A percentile compares a stretch with the other conserved stretches of the same genome.
These are phyloP conservation scores for Gallinago paraguaiae DNA, from an alignment of 2,113 vertebrate species.

Conservation along the genomic window DNA sequence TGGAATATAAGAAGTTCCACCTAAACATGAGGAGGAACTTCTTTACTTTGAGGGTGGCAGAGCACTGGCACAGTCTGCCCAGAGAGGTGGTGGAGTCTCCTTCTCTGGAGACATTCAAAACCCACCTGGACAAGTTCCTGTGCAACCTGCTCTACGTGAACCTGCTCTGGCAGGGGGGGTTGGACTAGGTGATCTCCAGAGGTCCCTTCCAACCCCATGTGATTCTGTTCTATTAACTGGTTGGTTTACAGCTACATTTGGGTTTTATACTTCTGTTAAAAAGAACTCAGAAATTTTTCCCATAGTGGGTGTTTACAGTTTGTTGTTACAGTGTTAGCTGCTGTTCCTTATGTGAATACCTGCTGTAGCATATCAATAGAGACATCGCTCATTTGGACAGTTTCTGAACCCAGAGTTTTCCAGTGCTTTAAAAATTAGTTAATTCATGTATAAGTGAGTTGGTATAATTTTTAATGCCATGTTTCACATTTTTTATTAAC, in stretches of 20 bases:
- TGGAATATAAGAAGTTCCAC: too few relatives aligned
- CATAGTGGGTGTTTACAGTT: background rate
- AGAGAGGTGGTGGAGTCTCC: too few relatives aligned
- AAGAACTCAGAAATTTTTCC: background rate
- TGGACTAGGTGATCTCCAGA: too few relatives aligned
- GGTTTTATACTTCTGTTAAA: background rate
- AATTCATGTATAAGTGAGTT: background rate
- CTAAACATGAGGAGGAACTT: too few relatives aligned
- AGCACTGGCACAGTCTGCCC: too few relatives aligned
- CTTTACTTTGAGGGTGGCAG: too few relatives aligned
- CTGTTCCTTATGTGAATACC: background rate
- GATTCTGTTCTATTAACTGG: background rate
- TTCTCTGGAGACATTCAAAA: too few relatives aligned
- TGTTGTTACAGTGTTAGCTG: background rate
- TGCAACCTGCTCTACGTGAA: too few relatives aligned
- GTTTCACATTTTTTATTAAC: background rate
- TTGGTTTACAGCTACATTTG: background rate
- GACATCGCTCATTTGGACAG: background rate
- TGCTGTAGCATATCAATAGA: background rate
- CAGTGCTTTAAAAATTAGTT: background rate
- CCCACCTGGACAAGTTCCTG: too few relatives aligned
- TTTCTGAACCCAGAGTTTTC: background rate
- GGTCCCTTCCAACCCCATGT: too few relatives aligned
- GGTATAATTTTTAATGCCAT: background rate
- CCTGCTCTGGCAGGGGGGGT: too few relatives aligned